Conservation (phyloP, 2,113 vertebrate species). For the Aphyosemion australe region DNA sequence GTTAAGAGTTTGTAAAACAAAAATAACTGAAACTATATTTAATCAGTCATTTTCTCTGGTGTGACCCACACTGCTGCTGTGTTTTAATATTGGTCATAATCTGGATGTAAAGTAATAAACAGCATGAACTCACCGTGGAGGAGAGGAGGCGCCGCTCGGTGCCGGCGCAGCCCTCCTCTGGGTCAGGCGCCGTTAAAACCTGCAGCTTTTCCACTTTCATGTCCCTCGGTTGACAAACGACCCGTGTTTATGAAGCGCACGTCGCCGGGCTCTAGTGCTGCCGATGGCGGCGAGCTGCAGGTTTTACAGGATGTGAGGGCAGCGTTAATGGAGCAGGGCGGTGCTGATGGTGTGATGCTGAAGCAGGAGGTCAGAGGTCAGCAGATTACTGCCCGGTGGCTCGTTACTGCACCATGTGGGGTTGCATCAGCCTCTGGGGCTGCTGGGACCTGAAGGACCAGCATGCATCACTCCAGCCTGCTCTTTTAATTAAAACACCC, state of each 20-base stretch:
- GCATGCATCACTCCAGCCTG: not conserved
- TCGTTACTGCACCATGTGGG: not conserved
- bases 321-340: constrained; percentile 9
- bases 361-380: constrained; percentile 2
- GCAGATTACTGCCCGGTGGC: not conserved
- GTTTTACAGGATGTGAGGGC: constrained; percentile 28
- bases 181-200: constrained; percentile 33
- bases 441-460: not conserved
- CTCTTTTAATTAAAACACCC: not conserved
- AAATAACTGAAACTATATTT: too few relatives aligned
- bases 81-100: too few relatives aligned
- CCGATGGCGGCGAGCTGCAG: not conserved
- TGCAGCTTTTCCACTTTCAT: constrained; percentile 47
- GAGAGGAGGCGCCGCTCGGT: not conserved
- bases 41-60: too few relatives aligned
- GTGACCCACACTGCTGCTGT: too few relatives aligned
- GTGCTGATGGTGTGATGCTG: not conserved
- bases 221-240: constrained; percentile 52
- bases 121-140: not conserved
- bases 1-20: too few relatives aligned
- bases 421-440: not conserved
- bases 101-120: too few relatives aligned
- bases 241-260: constrained; percentile 36
- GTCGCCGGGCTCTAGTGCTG: constrained; percentile 7
- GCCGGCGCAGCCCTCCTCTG: constrained; percentile 57